Percentiles rank a stretch among this genome's conserved stretches.
phyloP scores from a whole-genome alignment of 2,113 vertebrate species.

The Crotalus horridus region DNA sequence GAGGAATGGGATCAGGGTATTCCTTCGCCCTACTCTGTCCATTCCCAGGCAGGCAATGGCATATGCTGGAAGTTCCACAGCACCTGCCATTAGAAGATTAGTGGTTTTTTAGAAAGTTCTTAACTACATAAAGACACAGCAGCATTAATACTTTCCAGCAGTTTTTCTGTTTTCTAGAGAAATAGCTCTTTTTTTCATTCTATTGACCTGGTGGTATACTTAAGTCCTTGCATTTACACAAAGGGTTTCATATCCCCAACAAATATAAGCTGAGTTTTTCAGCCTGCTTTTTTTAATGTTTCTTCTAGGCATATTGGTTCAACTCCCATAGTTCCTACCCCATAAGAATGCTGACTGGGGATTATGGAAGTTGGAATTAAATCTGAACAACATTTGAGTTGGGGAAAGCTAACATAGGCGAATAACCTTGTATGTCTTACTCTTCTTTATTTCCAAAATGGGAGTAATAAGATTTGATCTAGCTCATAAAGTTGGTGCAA shows the following conservation, averaged over 20 bases:
- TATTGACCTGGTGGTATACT: not conserved
- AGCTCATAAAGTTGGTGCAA: not conserved
- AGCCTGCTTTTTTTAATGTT: not conserved
- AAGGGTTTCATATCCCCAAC: not conserved
- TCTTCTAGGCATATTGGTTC: not conserved
- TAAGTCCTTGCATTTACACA: not conserved
- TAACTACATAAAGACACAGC: conserved; percentile 12
- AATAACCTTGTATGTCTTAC: not conserved
- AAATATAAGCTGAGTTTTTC: not conserved
- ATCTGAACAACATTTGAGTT: not conserved
- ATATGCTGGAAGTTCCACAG: conserved; percentile 88
- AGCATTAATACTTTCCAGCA: not conserved
- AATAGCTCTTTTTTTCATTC: not conserved
- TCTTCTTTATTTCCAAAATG: not conserved
- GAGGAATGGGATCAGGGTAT: conserved; percentile 78
- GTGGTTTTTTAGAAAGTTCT: not conserved
- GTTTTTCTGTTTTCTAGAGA: conserved; percentile 33
- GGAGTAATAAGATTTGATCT: not conserved
- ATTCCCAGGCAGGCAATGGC: conserved; percentile 80
- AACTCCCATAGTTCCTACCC: not conserved
- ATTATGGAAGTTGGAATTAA: not conserved
- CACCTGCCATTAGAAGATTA: conserved; percentile 73
- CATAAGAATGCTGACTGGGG: not conserved
- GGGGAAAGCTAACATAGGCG: not conserved
- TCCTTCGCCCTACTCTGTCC: conserved; percentile 86